Evolutionary conservation across 2,797 vertebrate genomes (phyloP).

Genomic region (Pipistrellus nathusii): DNA sequence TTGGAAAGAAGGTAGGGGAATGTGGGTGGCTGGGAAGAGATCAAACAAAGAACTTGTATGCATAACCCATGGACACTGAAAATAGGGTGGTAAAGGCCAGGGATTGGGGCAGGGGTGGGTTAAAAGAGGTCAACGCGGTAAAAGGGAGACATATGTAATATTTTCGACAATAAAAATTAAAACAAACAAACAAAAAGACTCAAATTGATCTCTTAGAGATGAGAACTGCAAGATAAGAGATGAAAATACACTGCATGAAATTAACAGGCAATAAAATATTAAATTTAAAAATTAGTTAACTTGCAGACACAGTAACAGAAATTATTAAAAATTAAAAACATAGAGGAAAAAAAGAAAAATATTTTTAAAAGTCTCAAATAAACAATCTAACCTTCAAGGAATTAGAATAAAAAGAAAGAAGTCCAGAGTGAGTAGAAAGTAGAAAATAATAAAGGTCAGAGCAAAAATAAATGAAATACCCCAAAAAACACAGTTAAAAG

Average conservation of each 20-base stretch:
- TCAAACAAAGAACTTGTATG: too few relatives aligned
- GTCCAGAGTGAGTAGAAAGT: neutral
- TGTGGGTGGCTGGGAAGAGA: too few relatives aligned
- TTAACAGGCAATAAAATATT: neutral
- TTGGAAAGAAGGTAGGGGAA: too few relatives aligned
- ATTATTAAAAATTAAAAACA: neutral
- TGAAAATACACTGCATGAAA: neutral
- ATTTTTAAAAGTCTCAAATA: neutral
- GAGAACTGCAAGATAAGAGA: neutral
- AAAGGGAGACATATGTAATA: too few relatives aligned
- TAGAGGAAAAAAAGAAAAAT: neutral
- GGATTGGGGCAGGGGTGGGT: too few relatives aligned
- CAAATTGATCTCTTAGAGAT: neutral
- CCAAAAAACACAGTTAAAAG: neutral
- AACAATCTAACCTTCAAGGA: neutral
- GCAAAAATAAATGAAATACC: neutral
- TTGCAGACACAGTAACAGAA: constrained; percentile 18
- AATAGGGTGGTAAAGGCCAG: too few relatives aligned
- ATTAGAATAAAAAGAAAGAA: neutral
- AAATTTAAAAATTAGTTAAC: neutral
- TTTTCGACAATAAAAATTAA: too few relatives aligned
- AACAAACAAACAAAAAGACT: neutral
- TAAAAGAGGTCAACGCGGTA: too few relatives aligned
- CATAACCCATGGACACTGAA: too few relatives aligned
- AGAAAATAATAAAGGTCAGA: neutral